phyloP scores from a whole-genome alignment of 1,140 invertebrate species.

The Rhopalosiphum maidis region DNA sequence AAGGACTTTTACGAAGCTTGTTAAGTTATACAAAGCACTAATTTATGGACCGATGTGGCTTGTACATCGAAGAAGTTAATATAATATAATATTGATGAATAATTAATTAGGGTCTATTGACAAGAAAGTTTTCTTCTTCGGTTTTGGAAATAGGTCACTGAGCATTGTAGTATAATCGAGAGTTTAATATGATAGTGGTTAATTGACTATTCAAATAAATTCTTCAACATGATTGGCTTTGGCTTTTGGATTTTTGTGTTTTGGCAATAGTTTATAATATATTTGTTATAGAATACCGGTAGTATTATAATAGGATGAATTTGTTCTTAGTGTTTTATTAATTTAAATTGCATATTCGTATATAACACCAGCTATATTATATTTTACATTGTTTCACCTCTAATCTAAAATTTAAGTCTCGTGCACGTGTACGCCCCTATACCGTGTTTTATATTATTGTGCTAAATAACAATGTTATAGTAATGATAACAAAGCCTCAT shows the following conservation, averaged over 20 bases:
- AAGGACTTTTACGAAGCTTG: not conserved
- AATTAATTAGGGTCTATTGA: slow-evolving; percentile 32
- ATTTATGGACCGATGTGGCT: not conserved
- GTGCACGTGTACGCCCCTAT: not conserved
- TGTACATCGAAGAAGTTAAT: not conserved
- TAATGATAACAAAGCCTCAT: slow-evolving; percentile 7
- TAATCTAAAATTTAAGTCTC: slow-evolving; percentile 20
- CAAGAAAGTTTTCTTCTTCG: slow-evolving; percentile 30
- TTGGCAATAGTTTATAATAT: not conserved
- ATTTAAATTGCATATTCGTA: not conserved
- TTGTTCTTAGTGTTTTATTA: not conserved
- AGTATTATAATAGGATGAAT: not conserved
- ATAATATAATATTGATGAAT: not conserved
- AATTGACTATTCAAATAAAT: slow-evolving; percentile 1
- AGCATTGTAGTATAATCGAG: not conserved
- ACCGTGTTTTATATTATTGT: not conserved
- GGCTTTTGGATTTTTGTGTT: not conserved
- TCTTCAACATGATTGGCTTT: not conserved
- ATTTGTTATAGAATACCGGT: not conserved
- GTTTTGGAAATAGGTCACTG: slow-evolving; percentile 37
- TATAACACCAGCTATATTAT: not conserved
- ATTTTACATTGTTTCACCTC: not conserved
- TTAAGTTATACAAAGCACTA: slow-evolving; percentile 37
- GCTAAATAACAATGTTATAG: not conserved
- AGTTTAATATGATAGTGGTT: not conserved